Conservation (phyloP, 2,797 vertebrate genomes). For the Jordanella pulchra region DNA sequence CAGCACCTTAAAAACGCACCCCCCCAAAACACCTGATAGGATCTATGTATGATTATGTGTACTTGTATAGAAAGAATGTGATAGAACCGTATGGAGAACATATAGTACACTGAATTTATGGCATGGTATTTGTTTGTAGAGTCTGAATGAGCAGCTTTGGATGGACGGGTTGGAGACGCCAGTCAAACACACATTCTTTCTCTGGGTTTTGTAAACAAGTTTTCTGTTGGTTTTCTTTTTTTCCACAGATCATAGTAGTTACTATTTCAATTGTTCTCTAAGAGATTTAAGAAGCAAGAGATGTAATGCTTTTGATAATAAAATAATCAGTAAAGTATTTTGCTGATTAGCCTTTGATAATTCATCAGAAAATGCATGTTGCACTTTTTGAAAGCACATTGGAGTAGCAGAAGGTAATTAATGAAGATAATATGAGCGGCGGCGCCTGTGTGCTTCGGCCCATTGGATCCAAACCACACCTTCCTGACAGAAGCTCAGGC, state of each 20-base stretch:
- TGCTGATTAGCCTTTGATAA: slow-evolving; percentile 61
- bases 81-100: slow-evolving; percentile 78
- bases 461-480: too few species aligned
- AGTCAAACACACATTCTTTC: slow-evolving; percentile 50
- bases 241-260: slow-evolving; percentile 89
- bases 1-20: slow-evolving; percentile 81
- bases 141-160: slow-evolving; percentile 47
- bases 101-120: slow-evolving; percentile 80
- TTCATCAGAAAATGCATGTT: slow-evolving; percentile 4
- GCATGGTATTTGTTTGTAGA: slow-evolving; percentile 76
- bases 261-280: slow-evolving; percentile 88
- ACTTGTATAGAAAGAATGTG: slow-evolving; percentile 80
- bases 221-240: slow-evolving; percentile 71
- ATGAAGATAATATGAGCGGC: too few species aligned
- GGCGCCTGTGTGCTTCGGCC: too few species aligned
- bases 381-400: background rate
- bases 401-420: too few species aligned
- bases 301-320: slow-evolving; percentile 99
- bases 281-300: slow-evolving; percentile 78
- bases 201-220: slow-evolving; percentile 59
- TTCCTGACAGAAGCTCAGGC: too few species aligned
- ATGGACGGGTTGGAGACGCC: slow-evolving; percentile 54
- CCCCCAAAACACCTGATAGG: slow-evolving; percentile 65
- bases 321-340: slow-evolving; percentile 89
- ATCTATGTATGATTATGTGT: slow-evolving; percentile 78